Base-by-base conservation (phyloP, 2,113 vertebrate species). In the Dipodomys spectabilis region DNA sequence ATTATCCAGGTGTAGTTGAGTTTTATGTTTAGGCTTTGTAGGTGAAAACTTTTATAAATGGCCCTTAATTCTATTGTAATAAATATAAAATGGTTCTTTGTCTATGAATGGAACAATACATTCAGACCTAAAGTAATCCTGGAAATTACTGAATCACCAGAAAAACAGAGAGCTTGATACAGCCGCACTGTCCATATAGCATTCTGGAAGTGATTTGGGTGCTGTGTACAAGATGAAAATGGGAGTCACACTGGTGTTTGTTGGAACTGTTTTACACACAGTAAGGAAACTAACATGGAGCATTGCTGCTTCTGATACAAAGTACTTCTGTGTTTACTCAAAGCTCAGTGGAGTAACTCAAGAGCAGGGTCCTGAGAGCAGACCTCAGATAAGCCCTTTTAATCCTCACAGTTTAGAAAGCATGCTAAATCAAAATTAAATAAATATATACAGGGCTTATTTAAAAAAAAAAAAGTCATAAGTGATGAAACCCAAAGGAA, bases 301-400 rank as follows among this genome's bases (percentile, higher is more conserved):
- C 9, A 9, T 30, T 86, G 35, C 45, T 19, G 4, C 79, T 95
- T 67, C 35, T 84, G 57, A 65, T 81, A 27, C 7, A 20, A 35
- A 92, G 27, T 39, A 62, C 22, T 25, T 91, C 60, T 83, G 0
- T 79, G 32, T 67, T 77, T 95, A 57, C 30, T 91, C 65, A 39
- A 16, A 87, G 64, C 81, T 73, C 90, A 71, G 9, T 75, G 87
- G 30, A 87, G 57, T 95, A 74, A 74, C 68, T 69, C 65, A 44
- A 71, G 27, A 20, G 77, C 39, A n/a, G 19, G 39, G 73, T 39
- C 62, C 67, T 65, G 7, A 35, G 28, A 60, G 73, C 44, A 72
- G 44, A 67, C 62, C 22, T 82, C 68, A 78, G 20, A 39, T n/a
- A 83, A 78, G 39, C 53, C 49, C 57, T 27, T 92, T 65, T 35